A percentile compares a stretch with the other conserved stretches of the same genome.
Evolutionary conservation across 1,140 invertebrate genomes (phyloP).

Genomic region (Rhagoletis zephyria): DNA sequence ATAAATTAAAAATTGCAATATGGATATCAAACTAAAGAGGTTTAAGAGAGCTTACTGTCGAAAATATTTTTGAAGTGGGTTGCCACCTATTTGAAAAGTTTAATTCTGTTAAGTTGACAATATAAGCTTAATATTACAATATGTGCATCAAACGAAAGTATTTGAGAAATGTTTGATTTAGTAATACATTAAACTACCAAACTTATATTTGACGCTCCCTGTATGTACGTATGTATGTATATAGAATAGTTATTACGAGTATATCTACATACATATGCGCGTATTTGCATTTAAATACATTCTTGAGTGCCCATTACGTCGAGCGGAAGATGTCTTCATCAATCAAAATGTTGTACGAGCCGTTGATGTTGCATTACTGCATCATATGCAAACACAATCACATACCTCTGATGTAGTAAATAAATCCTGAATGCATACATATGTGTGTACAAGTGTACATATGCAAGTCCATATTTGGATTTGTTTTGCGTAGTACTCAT

Average conservation of each 20-base stretch:
- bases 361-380: conserved; percentile 9
- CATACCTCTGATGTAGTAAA: neutral
- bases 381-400: neutral
- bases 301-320: neutral
- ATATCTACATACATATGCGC: neutral
- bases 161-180: too few relatives aligned
- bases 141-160: too few relatives aligned
- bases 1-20: too few relatives aligned
- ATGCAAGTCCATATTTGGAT: neutral
- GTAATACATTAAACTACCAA: too few relatives aligned
- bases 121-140: too few relatives aligned
- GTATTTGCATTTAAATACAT: neutral
- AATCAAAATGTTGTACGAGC: conserved; percentile 44
- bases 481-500: neutral
- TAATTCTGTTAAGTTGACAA: too few relatives aligned
- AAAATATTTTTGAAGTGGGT: too few relatives aligned
- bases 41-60: too few relatives aligned
- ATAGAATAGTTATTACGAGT: neutral
- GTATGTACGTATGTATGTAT: neutral
- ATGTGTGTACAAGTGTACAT: neutral
- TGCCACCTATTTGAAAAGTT: too few relatives aligned
- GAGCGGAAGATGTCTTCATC: conserved; percentile 47
- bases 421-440: neutral
- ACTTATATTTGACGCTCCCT: too few relatives aligned
- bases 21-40: too few relatives aligned